phyloP scores from a whole-genome alignment of 2,888 invertebrate genomes.

The Latheticus oryzae region DNA sequence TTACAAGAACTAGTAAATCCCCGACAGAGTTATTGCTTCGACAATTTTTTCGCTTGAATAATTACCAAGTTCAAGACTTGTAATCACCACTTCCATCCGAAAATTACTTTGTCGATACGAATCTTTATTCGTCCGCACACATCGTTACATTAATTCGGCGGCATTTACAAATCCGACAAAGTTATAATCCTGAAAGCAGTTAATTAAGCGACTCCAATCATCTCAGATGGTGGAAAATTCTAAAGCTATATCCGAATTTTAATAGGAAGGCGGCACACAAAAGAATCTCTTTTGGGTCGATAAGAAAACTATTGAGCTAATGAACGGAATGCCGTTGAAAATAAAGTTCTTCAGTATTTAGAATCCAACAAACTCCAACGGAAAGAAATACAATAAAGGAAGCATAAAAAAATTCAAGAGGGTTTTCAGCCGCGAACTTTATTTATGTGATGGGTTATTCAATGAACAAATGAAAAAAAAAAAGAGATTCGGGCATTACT shows the following conservation, averaged over 20 bases:
- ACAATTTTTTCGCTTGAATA: constrained; percentile 8
- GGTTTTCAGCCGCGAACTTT: constrained; percentile 26
- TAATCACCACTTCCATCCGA: constrained; percentile 20
- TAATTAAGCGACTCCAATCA: constrained; percentile 22
- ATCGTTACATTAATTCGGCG: constrained; percentile 25
- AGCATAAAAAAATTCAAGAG: constrained; percentile 13
- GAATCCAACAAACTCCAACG: constrained; percentile 1
- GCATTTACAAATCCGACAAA: constrained; percentile 15
- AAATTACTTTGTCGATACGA: constrained; percentile 30
- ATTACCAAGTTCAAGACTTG: constrained; percentile 4
- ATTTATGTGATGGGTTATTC: constrained; percentile 28
- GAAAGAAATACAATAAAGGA: constrained; percentile 12
- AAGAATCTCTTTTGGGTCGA: constrained; percentile 2
- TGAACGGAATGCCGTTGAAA: constrained; percentile 10
- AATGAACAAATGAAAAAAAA: constrained; percentile 15
- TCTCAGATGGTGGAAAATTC: neutral
- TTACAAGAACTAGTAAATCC: constrained; percentile 9
- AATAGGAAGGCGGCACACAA: neutral
- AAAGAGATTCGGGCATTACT: too few relatives aligned
- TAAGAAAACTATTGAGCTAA: constrained; percentile 2
- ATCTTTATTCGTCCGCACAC: constrained; percentile 22
- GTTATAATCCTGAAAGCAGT: constrained; percentile 16
- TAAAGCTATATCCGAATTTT: constrained; percentile 12
- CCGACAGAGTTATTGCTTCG: neutral
- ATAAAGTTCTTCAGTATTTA: constrained; percentile 10